Evolutionary conservation across 1,140 invertebrate species (phyloP).

Genomic region (Odontomachus brunneus): DNA sequence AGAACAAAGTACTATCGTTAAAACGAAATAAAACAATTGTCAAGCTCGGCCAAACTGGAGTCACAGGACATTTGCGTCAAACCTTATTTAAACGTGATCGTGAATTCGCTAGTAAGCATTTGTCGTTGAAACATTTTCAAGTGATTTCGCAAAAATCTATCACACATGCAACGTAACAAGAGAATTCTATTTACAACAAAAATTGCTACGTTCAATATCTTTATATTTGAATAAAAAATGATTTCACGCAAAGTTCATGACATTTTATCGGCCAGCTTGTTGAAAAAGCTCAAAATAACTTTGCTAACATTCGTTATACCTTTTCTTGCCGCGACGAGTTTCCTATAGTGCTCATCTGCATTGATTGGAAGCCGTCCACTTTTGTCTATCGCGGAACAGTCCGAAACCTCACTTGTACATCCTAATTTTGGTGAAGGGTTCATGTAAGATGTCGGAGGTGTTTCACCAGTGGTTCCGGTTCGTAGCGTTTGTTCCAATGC

Average conservation of each 20-base stretch:
- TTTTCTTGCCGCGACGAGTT: slow-evolving; percentile 63
- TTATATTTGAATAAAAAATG: neutral
- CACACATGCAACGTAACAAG: neutral
- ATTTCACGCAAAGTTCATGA: neutral
- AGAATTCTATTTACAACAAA: neutral
- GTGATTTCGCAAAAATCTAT: neutral
- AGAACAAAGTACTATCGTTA: neutral
- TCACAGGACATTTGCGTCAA: no score
- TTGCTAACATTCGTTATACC: slow-evolving; percentile 49
- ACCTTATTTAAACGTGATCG: no score
- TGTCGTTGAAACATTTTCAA: neutral
- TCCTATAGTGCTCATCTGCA: slow-evolving; percentile 62
- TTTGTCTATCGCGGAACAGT: slow-evolving; percentile 37
- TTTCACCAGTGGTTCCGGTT: slow-evolving; percentile 31
- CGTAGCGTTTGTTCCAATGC: slow-evolving; percentile 44
- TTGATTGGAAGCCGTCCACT: slow-evolving; percentile 52
- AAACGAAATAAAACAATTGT: neutral
- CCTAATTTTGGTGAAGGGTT: slow-evolving; percentile 63
- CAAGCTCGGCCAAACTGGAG: no score
- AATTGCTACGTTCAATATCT: neutral
- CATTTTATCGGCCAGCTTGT: neutral
- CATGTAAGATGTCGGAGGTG: slow-evolving; percentile 41
- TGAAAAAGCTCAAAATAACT: neutral
- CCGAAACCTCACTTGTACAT: slow-evolving; percentile 40
- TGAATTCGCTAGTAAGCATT: neutral